Evolutionary conservation across 2,888 invertebrate species (phyloP).

Genomic region (Nemapogon koenigi): DNA sequence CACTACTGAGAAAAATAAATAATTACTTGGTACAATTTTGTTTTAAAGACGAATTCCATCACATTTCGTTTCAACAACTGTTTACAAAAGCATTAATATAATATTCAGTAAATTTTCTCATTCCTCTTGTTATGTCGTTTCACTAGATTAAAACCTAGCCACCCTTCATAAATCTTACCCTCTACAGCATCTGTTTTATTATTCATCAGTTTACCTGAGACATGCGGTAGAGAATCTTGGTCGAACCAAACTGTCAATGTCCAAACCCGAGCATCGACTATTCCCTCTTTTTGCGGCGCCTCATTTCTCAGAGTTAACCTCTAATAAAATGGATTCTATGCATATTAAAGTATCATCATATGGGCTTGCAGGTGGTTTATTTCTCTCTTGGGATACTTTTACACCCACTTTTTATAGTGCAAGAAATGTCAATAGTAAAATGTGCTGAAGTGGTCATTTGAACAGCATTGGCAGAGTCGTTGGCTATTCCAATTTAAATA

Average conservation of each 20-base stretch:
- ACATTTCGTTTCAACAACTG: no score
- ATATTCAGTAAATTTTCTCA: conserved; percentile 61
- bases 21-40: no score
- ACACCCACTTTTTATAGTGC: conserved; percentile 42
- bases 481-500: conserved; percentile 7
- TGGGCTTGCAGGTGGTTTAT: conserved; percentile 45
- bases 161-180: conserved; percentile 59
- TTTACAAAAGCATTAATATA: no score
- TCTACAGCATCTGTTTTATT: conserved; percentile 43
- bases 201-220: conserved; percentile 38
- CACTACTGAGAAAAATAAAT: no score
- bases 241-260: conserved; percentile 43
- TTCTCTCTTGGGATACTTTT: conserved; percentile 41
- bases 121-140: conserved; percentile 60
- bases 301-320: conserved; percentile 37
- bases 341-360: conserved; percentile 61
- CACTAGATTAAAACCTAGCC: conserved; percentile 54
- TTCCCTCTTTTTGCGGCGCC: conserved; percentile 7
- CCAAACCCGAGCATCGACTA: conserved; percentile 12
- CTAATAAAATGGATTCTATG: conserved; percentile 58
- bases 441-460: conserved; percentile 30
- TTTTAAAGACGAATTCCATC: no score
- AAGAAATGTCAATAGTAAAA: conserved; percentile 47
- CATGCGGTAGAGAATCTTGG: conserved; percentile 46
- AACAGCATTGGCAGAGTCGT: conserved; percentile 2